Conservation (phyloP, 2,888 invertebrate genomes). For the Auanema sp. region DNA sequence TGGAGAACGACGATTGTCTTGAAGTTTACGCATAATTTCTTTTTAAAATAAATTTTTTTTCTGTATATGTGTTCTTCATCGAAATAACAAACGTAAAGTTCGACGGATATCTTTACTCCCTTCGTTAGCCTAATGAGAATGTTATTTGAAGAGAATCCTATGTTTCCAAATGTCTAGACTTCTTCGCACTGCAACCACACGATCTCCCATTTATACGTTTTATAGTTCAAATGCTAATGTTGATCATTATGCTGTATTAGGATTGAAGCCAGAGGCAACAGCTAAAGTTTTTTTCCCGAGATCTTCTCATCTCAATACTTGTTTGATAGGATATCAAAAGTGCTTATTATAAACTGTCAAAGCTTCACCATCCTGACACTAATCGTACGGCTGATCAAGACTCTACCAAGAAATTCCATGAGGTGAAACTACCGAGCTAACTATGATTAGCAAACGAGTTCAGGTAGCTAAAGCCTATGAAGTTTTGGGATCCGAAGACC, state of each 20-base stretch:
- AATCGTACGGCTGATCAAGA: slow-evolving; percentile 49
- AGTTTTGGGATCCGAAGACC: slow-evolving; percentile 50
- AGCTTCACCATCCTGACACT: slow-evolving; percentile 60
- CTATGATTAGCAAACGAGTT: slow-evolving; percentile 1
- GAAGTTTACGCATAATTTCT: not conserved
- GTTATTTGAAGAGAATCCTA: too few species aligned
- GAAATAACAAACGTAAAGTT: not conserved
- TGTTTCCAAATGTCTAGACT: too few species aligned
- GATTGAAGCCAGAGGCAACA: slow-evolving; percentile 40
- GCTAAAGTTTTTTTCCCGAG: slow-evolving; percentile 23
- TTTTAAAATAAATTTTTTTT: not conserved
- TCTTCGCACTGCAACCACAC: too few species aligned
- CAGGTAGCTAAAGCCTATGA: slow-evolving; percentile 58
- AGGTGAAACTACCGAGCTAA: slow-evolving; percentile 20
- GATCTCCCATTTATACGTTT: too few species aligned
- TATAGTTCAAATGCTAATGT: slow-evolving; percentile 7
- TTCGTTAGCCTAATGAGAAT: too few species aligned
- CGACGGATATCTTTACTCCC: too few species aligned
- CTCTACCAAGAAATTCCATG: slow-evolving; percentile 54
- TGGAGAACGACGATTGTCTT: slow-evolving; percentile 2
- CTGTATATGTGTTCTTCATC: not conserved
- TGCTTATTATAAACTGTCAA: slow-evolving; percentile 59
- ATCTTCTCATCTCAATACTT: not conserved
- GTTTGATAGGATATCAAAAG: slow-evolving; percentile 49
- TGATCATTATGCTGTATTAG: slow-evolving; percentile 52